Evolutionary conservation across 2,888 invertebrate genomes (phyloP).

Genomic region (Pristionchus maxplancki): DNA sequence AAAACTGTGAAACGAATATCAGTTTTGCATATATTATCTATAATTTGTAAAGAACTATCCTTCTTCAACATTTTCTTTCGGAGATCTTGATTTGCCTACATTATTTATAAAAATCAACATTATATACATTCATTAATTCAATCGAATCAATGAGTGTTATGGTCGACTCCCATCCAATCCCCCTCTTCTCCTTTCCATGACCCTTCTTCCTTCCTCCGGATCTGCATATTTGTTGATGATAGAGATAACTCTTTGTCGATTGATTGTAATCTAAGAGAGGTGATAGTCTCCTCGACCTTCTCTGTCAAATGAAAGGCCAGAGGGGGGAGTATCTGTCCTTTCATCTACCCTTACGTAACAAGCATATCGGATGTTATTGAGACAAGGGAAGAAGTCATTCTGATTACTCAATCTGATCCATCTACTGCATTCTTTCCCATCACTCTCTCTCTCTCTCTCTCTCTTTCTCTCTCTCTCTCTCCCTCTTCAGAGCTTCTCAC

Average conservation of each 20-base stretch:
- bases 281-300: constrained; percentile 27
- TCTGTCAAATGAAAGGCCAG: constrained; percentile 18
- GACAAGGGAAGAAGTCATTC: constrained; percentile 23
- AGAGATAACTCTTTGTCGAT: constrained; percentile 41
- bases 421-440: background rate
- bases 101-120: too few species aligned
- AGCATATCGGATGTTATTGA: constrained; percentile 2
- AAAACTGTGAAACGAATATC: too few species aligned
- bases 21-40: too few species aligned
- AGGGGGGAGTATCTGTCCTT: background rate
- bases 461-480: background rate
- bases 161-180: too few species aligned
- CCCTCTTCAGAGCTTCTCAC: background rate
- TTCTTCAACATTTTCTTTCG: too few species aligned
- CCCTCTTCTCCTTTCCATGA: background rate
- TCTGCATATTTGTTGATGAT: constrained; percentile 30
- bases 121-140: too few species aligned
- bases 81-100: too few species aligned
- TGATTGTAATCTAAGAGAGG: background rate
- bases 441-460: background rate
- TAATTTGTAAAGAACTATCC: too few species aligned
- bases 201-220: constrained; percentile 27
- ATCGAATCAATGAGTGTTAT: too few species aligned
- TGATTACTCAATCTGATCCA: background rate
- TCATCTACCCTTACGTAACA: constrained; percentile 6